phyloP scores from a whole-genome alignment of 2,888 invertebrate species.

The Ormyrus thymus region DNA sequence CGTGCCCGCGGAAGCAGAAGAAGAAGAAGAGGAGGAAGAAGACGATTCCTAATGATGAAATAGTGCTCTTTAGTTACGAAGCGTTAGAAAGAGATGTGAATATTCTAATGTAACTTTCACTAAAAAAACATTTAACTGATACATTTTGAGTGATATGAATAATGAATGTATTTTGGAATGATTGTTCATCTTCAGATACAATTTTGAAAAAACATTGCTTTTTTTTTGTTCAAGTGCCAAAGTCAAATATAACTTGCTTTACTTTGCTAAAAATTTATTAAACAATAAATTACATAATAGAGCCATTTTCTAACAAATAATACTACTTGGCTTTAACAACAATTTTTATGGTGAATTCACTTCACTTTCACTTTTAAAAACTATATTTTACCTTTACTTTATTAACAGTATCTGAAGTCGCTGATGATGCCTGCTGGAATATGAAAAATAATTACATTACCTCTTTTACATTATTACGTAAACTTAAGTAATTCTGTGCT shows the following conservation, averaged over 20 bases:
- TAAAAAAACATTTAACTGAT: not conserved
- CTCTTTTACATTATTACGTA: no score
- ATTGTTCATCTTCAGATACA: not conserved
- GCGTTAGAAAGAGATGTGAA: not conserved
- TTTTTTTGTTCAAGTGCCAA: no score
- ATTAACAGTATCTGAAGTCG: not conserved
- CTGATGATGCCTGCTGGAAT: no score
- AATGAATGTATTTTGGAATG: not conserved
- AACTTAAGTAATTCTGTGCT: no score
- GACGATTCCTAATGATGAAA: conserved; percentile 49
- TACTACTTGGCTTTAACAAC: not conserved
- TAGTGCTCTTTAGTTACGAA: conserved; percentile 32
- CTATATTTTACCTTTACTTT: conserved; percentile 11
- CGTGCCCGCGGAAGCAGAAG: conserved; percentile 39
- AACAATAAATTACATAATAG: no score
- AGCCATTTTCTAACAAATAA: no score
- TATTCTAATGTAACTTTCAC: not conserved
- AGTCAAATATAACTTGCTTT: no score
- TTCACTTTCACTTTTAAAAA: not conserved
- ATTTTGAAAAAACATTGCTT: no score
- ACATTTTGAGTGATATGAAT: not conserved
- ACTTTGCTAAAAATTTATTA: no score
- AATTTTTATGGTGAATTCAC: no score
- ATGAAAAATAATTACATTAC: no score
- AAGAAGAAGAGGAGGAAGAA: conserved; percentile 38